Percentiles rank a stretch among this genome's conserved stretches.
phyloP scores from a whole-genome alignment of 2,888 invertebrate genomes.

The Tetragonisca angustula region DNA sequence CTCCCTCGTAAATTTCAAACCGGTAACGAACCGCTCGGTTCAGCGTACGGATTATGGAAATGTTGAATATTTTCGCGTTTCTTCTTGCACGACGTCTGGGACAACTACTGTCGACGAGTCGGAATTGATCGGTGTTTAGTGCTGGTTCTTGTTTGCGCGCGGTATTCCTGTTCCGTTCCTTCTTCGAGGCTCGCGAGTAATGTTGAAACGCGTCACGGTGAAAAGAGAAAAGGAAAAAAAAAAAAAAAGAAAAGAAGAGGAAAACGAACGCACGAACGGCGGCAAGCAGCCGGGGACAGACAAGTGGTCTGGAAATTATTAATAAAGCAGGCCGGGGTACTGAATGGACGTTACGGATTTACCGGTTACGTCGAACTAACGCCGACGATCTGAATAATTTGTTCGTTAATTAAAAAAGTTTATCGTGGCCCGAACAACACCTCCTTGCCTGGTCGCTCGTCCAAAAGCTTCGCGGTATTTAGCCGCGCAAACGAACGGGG shows the following conservation, averaged over 20 bases:
- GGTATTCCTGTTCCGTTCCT: background rate
- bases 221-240: background rate
- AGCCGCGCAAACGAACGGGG: constrained; percentile 51
- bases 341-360: constrained; percentile 47
- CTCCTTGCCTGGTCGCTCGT: constrained; percentile 52
- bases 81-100: too few species aligned
- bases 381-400: constrained; percentile 60
- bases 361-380: constrained; percentile 32
- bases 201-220: too few species aligned
- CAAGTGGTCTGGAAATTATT: constrained; percentile 59
- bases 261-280: background rate
- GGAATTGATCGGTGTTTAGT: background rate
- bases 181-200: background rate
- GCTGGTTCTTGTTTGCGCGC: background rate
- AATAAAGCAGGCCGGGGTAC: constrained; percentile 25
- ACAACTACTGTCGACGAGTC: background rate
- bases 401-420: constrained; percentile 67
- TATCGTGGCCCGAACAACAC: constrained; percentile 60
- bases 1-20: constrained; percentile 11
- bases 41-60: background rate
- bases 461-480: constrained; percentile 57
- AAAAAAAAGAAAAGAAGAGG: background rate
- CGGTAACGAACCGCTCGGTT: background rate
- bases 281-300: constrained; percentile 18
- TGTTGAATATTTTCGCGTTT: background rate